Conservation (phyloP, 2,797 vertebrate genomes). For the Amblyraja radiata region DNA sequence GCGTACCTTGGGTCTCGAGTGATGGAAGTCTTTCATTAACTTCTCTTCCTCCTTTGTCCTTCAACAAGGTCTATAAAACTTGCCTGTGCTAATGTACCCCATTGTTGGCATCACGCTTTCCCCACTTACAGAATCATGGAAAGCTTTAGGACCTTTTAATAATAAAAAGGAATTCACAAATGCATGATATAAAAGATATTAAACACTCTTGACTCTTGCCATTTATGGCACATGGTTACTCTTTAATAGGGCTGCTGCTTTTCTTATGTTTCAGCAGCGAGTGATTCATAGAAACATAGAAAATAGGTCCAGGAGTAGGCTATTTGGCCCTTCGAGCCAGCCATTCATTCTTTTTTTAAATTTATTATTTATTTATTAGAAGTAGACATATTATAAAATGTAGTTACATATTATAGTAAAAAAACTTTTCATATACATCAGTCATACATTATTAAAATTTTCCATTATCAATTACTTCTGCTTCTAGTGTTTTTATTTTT, state of each 20-base stretch:
- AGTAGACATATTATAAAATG: too few species aligned
- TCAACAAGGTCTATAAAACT: background rate
- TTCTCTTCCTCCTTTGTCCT: background rate
- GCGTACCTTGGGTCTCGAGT: background rate
- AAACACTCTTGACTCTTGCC: background rate
- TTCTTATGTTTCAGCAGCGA: background rate
- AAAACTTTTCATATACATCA: too few species aligned
- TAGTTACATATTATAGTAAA: too few species aligned
- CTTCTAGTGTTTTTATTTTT: too few species aligned
- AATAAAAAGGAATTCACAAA: background rate
- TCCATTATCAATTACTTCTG: too few species aligned
- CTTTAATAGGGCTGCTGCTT: background rate
- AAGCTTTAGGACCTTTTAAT: background rate
- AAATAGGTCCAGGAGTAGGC: too few species aligned
- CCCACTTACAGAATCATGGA: background rate
- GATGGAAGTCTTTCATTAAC: background rate
- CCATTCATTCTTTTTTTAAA: too few species aligned
- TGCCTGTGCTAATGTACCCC: background rate
- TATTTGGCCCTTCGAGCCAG: too few species aligned
- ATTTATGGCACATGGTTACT: background rate
- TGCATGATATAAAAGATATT: too few species aligned
- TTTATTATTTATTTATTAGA: too few species aligned
- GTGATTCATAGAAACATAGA: background rate
- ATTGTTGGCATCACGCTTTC: background rate
- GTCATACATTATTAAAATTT: too few species aligned